Percentiles rank a stretch among this genome's conserved stretches.
phyloP scores from a whole-genome alignment of 2,797 vertebrate genomes.

The Schizopygopsis malacanthus region DNA sequence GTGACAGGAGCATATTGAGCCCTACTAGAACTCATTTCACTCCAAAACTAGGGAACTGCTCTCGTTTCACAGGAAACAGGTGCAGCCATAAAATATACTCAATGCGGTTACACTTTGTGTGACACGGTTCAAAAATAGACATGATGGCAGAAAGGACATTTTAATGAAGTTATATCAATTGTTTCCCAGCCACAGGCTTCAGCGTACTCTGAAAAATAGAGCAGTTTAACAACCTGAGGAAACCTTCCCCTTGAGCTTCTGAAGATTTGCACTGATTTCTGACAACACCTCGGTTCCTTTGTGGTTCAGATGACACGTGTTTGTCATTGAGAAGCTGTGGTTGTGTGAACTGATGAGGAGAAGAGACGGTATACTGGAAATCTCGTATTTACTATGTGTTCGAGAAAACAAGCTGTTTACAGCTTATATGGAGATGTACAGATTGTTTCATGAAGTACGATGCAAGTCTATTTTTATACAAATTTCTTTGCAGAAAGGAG shows the following conservation, averaged over 20 bases:
- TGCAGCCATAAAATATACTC: slow-evolving; percentile 32
- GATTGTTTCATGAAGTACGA: neutral
- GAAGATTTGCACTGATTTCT: neutral
- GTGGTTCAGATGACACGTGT: neutral
- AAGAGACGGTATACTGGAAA: neutral
- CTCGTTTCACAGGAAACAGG: slow-evolving; percentile 24
- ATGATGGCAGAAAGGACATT: slow-evolving; percentile 60
- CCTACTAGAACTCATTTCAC: slow-evolving; percentile 24
- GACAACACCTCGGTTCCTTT: slow-evolving; percentile 14
- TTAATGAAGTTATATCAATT: slow-evolving; percentile 58
- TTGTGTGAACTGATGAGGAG: slow-evolving; percentile 1
- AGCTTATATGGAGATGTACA: neutral
- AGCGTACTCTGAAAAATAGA: neutral
- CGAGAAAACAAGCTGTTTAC: slow-evolving; percentile 8
- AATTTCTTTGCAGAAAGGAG: slow-evolving; percentile 8
- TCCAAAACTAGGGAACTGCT: slow-evolving; percentile 52
- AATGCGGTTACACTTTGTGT: neutral
- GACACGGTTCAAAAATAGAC: slow-evolving; percentile 57
- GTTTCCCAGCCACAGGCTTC: slow-evolving; percentile 25
- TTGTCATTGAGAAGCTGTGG: neutral
- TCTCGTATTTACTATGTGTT: neutral
- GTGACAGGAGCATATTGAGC: slow-evolving; percentile 26
- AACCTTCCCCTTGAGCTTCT: slow-evolving; percentile 18
- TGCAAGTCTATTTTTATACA: slow-evolving; percentile 24
- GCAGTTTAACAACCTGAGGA: neutral